Evolutionary conservation across 2,113 vertebrate species (phyloP).

Genomic region (Otocyon megalotis): DNA sequence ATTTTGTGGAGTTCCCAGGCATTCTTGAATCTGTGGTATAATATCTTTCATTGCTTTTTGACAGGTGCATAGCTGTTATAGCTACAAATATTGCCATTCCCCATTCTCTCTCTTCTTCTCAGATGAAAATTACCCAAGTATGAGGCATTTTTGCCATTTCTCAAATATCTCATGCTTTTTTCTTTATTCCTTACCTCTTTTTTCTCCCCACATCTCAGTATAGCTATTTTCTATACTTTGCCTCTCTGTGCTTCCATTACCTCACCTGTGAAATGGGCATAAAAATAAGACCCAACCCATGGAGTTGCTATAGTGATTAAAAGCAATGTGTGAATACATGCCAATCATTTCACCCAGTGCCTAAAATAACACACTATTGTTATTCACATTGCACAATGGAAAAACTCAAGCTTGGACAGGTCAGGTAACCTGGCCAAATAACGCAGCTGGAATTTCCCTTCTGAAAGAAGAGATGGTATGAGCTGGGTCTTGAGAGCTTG

Average conservation of each 20-base stretch:
- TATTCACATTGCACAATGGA: background rate
- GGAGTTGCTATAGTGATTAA: background rate
- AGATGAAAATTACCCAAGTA: background rate
- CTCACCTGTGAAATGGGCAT: background rate
- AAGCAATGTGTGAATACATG: background rate
- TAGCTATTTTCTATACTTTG: background rate
- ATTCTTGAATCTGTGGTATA: background rate
- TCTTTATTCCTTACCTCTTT: background rate
- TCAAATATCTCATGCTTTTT: background rate
- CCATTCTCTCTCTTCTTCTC: background rate
- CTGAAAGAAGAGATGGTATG: background rate
- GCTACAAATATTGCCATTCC: background rate
- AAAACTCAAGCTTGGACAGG: background rate
- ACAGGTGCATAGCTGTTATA: background rate
- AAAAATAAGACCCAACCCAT: background rate
- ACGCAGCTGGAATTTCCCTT: background rate
- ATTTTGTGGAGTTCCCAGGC: background rate
- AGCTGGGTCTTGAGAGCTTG: background rate
- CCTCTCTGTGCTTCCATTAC: background rate
- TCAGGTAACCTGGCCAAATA: background rate
- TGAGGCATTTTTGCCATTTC: background rate
- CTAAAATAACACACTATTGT: accelerated
- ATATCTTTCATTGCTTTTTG: background rate
- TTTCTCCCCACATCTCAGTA: background rate
- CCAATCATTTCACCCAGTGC: background rate